Evolutionary conservation across 2,113 vertebrate species (phyloP).

Genomic region (Cheirogaleus medius): DNA sequence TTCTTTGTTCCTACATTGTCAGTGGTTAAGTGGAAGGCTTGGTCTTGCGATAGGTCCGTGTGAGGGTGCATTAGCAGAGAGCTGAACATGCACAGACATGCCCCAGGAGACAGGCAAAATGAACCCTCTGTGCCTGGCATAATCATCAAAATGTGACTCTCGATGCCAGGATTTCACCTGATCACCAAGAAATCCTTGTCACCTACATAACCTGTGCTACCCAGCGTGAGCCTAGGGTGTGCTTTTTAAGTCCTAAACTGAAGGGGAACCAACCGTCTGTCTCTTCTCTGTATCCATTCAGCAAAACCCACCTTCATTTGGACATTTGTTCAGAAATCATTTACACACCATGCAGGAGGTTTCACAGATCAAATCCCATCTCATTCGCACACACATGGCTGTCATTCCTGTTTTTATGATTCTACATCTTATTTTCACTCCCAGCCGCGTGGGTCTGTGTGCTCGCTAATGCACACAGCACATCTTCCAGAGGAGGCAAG

Average conservation of each 20-base stretch:
- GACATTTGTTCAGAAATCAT: background rate
- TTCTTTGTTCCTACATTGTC: background rate
- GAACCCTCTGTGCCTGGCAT: background rate
- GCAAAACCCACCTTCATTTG: background rate
- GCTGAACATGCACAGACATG: rapidly evolving
- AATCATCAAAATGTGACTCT: background rate
- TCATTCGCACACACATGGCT: rapidly evolving
- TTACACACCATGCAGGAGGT: background rate
- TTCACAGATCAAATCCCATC: background rate
- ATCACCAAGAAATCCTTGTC: background rate
- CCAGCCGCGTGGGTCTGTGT: rapidly evolving
- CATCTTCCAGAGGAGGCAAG: background rate
- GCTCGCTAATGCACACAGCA: background rate
- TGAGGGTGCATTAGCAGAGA: background rate
- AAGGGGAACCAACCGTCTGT: rapidly evolving
- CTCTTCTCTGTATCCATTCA: background rate
- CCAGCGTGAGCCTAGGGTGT: rapidly evolving
- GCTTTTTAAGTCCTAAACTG: background rate
- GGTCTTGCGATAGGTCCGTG: background rate
- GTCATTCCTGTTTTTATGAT: background rate
- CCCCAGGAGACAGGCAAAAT: background rate
- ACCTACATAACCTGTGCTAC: background rate
- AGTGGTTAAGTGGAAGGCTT: background rate
- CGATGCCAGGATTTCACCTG: background rate
- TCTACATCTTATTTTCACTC: background rate